Evolutionary conservation across 2,888 invertebrate genomes (phyloP), one percentile per base, ranked within the genome.

Genomic region (Fragum whitleyi): DNA sequence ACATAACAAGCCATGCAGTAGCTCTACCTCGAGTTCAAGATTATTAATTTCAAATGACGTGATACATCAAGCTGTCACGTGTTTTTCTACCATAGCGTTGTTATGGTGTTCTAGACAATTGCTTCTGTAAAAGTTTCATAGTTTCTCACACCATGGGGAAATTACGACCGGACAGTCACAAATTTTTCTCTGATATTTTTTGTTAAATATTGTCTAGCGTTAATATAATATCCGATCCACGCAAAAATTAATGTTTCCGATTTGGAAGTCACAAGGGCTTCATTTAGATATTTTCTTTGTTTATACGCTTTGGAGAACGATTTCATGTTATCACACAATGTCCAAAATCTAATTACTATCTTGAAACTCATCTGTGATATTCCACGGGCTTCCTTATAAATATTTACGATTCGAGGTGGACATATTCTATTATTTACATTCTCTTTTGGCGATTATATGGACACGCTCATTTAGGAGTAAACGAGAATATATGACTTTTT

Each of bases 401-500:
- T 61, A 61, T 61, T 61, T 61, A 61, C 61, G 32, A 61, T 61
- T 61, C 32, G 57, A n/a, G 61, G 61, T 61, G 61, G 61, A 61
- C 61, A 61, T 61, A 28, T 61, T 32, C 61, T 29, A 61, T 61
- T 61, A 61, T 61, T 61, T 61, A 16, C 61, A 28, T n/a, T n/a
- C 32, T 16, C 61, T 61, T 61, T 32, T 29, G 61, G 61, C 32
- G 61, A 11, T n/a, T 29, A 32, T 32, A 32, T 32, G 32, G 61
- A 61, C 61, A 61, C 61, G 61, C 29, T 61, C 32, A 29, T 61
- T 32, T n/a, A 3, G n/a, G 32, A 11, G 6, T 32, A 61, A 61
- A 61, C 36, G 61, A 47, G 16, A 61, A 61, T 61, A 61, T 61
- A 61, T 61, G 29, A 61, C 61, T 32, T 61, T 32, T 61, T 32